Evolutionary conservation across 2,113 vertebrate species (phyloP), one percentile per base, ranked within the genome.

Genomic region (Fulica atra): DNA sequence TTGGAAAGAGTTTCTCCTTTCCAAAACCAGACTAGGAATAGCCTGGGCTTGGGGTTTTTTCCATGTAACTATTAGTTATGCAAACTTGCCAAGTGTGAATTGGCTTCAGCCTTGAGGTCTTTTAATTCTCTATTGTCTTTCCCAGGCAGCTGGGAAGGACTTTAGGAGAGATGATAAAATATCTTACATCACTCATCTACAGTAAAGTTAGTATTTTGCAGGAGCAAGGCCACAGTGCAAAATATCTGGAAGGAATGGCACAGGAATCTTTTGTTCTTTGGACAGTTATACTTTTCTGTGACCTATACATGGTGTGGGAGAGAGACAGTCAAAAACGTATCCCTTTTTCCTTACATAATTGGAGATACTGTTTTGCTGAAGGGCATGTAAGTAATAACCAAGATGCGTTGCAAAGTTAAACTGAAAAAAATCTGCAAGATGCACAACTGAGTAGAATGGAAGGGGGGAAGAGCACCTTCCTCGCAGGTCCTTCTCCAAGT

Each of bases 391-490:
- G 5, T 48, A 38, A 38, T 56, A 51, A 40, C 6, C 11, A 70
- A 40, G 14, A 42, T 26, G 23, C 0, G 1, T 35, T 66, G 29
- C 23, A 91, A 74, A 66, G 14, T 36, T 63, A 23, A 16, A n/a
- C 8, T 31, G 33, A 79, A 63, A 69, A 21, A 87, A 48, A 86
- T 2, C 19, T 59, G 35, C 8, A 29, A 60, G n/a, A 46, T 51
- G 23, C 21, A 33, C 7, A 31, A 20, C 33, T 60, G 66, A 86
- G 19, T 8, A 74, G 31, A 73, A 50, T 36, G 13, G n/a, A 89
- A 93, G 19, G 1, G 7, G 10, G 10, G 72, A 12, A 53, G 4
- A 13, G 24, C 0, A 0, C 14, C 9, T 77, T 65, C 23, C 15
- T 61, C 80, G 17, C 13, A 80, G 36, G 51, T 61, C 24, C 11